phyloP scores from a whole-genome alignment of 2,797 vertebrate genomes.

The Lithobates sylvaticus region DNA sequence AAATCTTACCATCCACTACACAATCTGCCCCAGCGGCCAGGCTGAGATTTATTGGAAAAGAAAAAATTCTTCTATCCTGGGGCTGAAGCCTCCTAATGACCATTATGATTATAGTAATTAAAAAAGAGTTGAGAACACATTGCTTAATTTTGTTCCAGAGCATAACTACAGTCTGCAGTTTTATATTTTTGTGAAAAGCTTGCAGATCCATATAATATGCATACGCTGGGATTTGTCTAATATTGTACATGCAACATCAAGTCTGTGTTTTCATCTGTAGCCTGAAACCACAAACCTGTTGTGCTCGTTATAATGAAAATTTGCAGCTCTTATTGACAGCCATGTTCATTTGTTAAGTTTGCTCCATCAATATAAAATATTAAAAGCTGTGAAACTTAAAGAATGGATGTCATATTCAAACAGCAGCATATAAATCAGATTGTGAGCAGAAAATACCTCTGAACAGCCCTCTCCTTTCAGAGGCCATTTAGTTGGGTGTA shows the following conservation, averaged over 20 bases:
- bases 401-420: too few relatives aligned
- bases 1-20: too few relatives aligned
- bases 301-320: constrained; percentile 3
- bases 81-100: neutral
- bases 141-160: neutral
- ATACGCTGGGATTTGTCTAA: neutral
- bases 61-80: neutral
- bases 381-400: neutral
- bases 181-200: neutral
- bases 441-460: too few relatives aligned
- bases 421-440: too few relatives aligned
- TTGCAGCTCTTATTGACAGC: neutral
- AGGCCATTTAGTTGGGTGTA: too few relatives aligned
- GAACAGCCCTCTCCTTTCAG: too few relatives aligned
- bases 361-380: neutral
- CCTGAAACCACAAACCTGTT: constrained; percentile 8
- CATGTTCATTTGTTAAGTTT: neutral
- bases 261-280: constrained; percentile 6
- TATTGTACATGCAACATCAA: neutral
- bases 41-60: neutral
- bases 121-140: neutral
- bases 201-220: neutral
- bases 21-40: too few relatives aligned
- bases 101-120: too few relatives aligned
- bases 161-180: neutral